A percentile compares a stretch with the other conserved stretches of the same genome.
Evolutionary conservation across 2,797 vertebrate genomes (phyloP).

Genomic region (Pipistrellus pipistrellus): DNA sequence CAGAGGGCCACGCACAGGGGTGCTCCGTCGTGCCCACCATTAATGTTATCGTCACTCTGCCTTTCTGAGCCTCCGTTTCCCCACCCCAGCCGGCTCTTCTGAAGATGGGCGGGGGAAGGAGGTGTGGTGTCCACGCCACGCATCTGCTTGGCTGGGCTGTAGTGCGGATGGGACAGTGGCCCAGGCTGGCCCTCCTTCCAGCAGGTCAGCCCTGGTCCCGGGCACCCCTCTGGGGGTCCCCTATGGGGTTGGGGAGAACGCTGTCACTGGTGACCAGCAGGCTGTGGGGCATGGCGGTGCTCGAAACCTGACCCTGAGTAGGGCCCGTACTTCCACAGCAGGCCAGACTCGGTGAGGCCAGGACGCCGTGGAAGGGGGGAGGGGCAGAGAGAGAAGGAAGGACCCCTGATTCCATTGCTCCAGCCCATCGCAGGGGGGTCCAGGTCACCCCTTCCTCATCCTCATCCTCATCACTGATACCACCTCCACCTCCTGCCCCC

Average conservation of each 20-base stretch:
- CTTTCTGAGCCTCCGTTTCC: background rate
- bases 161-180: rapidly evolving
- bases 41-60: rapidly evolving
- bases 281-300: rapidly evolving
- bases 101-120: background rate
- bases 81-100: rapidly evolving
- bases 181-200: background rate
- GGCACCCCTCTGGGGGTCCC: background rate
- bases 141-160: background rate
- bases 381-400: background rate
- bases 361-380: rapidly evolving
- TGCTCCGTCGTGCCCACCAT: rapidly evolving
- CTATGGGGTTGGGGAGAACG: background rate
- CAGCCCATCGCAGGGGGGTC: background rate
- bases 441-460: no score
- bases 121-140: rapidly evolving
- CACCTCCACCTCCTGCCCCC: rapidly evolving
- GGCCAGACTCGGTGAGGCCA: background rate
- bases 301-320: background rate
- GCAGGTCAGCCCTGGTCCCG: background rate
- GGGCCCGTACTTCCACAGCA: background rate
- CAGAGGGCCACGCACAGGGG: background rate
- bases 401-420: no score
- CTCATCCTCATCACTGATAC: rapidly evolving
- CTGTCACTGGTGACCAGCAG: background rate